Conservation (phyloP, 2,888 invertebrate genomes). For the Thereva unica region DNA sequence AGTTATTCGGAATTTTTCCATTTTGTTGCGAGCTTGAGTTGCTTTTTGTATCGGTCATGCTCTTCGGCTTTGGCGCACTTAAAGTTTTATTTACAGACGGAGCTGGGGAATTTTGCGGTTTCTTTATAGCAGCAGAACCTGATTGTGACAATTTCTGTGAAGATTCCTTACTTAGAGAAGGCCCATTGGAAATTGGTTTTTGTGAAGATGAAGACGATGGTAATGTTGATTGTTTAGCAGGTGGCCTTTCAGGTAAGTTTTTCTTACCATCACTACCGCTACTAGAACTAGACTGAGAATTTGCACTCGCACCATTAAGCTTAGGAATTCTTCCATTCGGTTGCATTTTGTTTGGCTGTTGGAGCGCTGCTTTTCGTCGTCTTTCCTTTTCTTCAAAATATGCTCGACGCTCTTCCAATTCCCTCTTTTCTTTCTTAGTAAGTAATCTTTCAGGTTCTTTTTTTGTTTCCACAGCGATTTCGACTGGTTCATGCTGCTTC, state of each 20-base stretch:
- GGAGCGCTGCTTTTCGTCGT: constrained; percentile 53
- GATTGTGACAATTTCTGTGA: constrained; percentile 1
- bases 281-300: neutral
- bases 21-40: too few species aligned
- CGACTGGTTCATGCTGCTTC: constrained; percentile 79
- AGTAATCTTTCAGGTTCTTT: constrained; percentile 71
- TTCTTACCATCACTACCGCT: neutral
- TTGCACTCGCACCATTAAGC: constrained; percentile 45
- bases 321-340: constrained; percentile 62
- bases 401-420: constrained; percentile 73
- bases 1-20: too few species aligned
- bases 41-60: too few species aligned
- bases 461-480: constrained; percentile 61
- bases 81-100: too few species aligned
- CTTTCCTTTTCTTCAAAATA: constrained; percentile 62
- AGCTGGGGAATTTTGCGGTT: too few species aligned
- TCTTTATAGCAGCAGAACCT: too few species aligned
- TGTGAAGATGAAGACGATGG: neutral
- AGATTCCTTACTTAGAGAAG: constrained; percentile 29
- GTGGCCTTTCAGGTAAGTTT: neutral
- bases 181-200: constrained; percentile 17
- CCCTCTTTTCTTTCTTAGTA: constrained; percentile 79
- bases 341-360: constrained; percentile 43
- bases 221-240: neutral
- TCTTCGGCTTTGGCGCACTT: too few species aligned